Conservation (phyloP, 2,797 vertebrate genomes). For the Glyptemys insculpta region DNA sequence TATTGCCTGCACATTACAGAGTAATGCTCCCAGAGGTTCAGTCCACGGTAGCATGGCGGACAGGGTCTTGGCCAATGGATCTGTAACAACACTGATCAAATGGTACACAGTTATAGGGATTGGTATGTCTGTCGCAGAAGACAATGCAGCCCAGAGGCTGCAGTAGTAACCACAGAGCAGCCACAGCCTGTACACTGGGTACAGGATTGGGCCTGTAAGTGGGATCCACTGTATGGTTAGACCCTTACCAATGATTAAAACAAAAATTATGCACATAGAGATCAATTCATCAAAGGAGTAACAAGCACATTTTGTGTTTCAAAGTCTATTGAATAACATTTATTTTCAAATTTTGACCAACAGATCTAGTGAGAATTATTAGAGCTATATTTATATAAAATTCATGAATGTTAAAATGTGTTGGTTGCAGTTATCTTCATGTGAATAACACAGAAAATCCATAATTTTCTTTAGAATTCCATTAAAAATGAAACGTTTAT, state of each 20-base stretch:
- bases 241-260: neutral
- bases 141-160: neutral
- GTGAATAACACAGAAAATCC: neutral
- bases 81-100: neutral
- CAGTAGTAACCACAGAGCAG: neutral
- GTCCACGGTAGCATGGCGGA: neutral
- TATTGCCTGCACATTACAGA: neutral
- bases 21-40: neutral
- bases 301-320: neutral
- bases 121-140: neutral
- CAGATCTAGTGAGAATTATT: neutral
- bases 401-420: neutral
- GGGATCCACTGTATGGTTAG: neutral
- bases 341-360: neutral
- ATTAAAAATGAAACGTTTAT: neutral
- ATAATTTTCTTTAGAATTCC: neutral
- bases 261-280: neutral
- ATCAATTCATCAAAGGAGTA: neutral
- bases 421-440: neutral
- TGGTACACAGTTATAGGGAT: neutral
- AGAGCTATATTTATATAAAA: neutral
- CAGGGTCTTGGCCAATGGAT: neutral
- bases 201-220: neutral
- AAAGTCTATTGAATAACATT: neutral
- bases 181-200: neutral